Percentiles rank a stretch among this genome's conserved stretches.
These are phyloP conservation scores for Agapornis roseicollis DNA, from an alignment of 2,113 vertebrate genomes.

Conservation along the genomic window DNA sequence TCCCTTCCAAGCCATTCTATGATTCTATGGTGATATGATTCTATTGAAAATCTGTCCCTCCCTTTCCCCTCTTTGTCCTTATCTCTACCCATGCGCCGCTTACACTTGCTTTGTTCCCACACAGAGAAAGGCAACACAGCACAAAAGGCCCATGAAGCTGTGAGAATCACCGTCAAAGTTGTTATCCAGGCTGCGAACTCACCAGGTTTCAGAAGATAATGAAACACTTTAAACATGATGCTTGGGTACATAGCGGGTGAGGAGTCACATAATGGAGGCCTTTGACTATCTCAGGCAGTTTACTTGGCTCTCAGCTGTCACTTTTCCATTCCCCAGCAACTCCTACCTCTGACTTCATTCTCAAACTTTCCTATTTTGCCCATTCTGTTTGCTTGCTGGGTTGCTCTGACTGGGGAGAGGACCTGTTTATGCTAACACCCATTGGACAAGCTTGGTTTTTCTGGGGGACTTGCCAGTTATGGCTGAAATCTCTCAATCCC, in stretches of 20 bases:
- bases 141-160: not conserved
- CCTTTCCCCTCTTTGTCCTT: not conserved
- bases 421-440: not conserved
- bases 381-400: not conserved
- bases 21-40: not conserved
- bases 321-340: not conserved
- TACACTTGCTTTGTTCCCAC: not conserved
- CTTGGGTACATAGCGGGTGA: not conserved
- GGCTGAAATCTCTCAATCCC: not conserved
- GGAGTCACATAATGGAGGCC: accelerated
- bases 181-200: not conserved
- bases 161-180: not conserved
- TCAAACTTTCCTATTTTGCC: not conserved
- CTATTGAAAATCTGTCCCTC: not conserved
- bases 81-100: not conserved
- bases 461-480: not conserved
- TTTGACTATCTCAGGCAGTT: not conserved
- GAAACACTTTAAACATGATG: not conserved
- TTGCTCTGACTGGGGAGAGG: not conserved
- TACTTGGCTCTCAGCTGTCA: not conserved
- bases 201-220: not conserved
- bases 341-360: not conserved
- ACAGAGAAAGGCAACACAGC: not conserved
- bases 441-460: not conserved
- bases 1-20: not conserved